Evolutionary conservation across 1,140 invertebrate species (phyloP).

Genomic region (Mya arenaria): DNA sequence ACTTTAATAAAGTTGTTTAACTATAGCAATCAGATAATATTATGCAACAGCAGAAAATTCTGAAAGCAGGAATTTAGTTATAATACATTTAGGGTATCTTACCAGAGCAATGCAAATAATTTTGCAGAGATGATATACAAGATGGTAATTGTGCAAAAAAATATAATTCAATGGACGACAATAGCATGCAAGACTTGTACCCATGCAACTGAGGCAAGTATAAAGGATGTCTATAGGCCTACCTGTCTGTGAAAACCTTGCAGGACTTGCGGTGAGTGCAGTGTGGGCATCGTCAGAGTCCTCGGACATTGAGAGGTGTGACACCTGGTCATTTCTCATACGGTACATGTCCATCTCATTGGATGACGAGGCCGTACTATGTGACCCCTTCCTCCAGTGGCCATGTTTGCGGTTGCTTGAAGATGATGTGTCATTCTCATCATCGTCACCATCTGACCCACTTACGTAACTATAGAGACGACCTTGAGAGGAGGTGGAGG

Average conservation of each 20-base stretch:
- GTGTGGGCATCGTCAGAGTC: slow-evolving; percentile 53
- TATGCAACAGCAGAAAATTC: no score
- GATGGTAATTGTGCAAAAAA: no score
- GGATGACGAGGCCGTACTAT: slow-evolving; percentile 65
- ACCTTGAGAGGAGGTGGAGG: slow-evolving; percentile 41
- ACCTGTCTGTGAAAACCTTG: slow-evolving; percentile 41
- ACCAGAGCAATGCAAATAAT: no score
- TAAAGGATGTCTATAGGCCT: no score
- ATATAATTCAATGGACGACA: no score
- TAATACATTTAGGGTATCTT: no score
- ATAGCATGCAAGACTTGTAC: no score
- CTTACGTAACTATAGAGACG: slow-evolving; percentile 69
- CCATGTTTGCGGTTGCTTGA: slow-evolving; percentile 31
- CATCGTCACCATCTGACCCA: slow-evolving; percentile 75
- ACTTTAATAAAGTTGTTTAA: no score
- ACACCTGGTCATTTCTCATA: slow-evolving; percentile 56
- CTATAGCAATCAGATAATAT: no score
- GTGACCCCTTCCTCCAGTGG: slow-evolving; percentile 54
- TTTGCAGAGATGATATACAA: no score
- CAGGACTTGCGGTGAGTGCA: slow-evolving; percentile 14
- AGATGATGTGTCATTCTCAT: slow-evolving; percentile 59
- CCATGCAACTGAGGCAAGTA: no score
- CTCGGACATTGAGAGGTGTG: slow-evolving; percentile 64
- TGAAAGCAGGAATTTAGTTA: no score
- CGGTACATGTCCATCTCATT: slow-evolving; percentile 64